Conservation (phyloP, 2,797 vertebrate species). For the Phataginus tricuspis region DNA sequence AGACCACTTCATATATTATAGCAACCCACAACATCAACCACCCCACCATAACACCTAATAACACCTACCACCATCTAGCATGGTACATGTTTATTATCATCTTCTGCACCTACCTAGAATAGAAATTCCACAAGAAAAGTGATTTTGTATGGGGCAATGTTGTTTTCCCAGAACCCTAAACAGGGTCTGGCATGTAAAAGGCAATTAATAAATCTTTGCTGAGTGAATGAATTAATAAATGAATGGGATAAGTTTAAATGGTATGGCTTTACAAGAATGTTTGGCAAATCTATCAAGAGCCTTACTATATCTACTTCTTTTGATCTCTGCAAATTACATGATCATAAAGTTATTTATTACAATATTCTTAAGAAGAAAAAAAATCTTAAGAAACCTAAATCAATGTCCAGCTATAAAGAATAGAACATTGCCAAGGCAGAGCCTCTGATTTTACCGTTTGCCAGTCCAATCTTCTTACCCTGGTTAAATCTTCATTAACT, state of each 20-base stretch:
- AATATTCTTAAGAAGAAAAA: constrained; percentile 49
- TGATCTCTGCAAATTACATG: constrained; percentile 43
- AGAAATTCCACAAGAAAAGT: background rate
- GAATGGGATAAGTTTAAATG: background rate
- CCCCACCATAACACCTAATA: background rate
- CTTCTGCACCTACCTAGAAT: background rate
- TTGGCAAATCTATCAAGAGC: constrained; percentile 12
- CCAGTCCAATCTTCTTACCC: background rate
- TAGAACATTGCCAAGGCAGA: constrained; percentile 10
- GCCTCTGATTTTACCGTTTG: background rate
- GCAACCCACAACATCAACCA: background rate
- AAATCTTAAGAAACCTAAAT: constrained; percentile 31
- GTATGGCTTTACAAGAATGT: constrained; percentile 31
- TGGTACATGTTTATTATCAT: background rate
- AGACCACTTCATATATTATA: background rate
- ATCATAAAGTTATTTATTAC: constrained; percentile 31
- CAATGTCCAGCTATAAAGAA: background rate
- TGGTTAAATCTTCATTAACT: background rate
- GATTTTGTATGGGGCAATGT: constrained; percentile 4
- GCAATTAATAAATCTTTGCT: constrained; percentile 60
- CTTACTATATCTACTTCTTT: constrained; percentile 12
- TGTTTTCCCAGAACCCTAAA: constrained; percentile 40
- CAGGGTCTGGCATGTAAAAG: background rate
- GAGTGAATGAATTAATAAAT: constrained; percentile 42
- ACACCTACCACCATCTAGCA: background rate